Evolutionary conservation across 2,797 vertebrate genomes (phyloP), one percentile per base, ranked within the genome.

Genomic region (Brachyalestes nurse): DNA sequence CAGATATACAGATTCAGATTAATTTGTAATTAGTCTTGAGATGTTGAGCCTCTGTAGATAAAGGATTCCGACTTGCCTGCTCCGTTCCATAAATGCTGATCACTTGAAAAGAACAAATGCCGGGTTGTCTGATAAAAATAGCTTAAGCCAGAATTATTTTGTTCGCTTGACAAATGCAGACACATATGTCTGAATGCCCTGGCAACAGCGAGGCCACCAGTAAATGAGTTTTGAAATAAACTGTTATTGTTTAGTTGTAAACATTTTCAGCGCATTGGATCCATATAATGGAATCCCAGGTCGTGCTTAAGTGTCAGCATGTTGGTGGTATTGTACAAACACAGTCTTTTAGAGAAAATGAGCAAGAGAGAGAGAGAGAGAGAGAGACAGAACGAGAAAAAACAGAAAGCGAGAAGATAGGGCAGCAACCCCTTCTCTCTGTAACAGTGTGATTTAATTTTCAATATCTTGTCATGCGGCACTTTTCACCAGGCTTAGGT

Each of bases 21-120:
- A 95, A 95, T 95, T 94, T 94, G 94, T 93, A 95, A 95, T 95
- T 95, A 95, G 94, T 93, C 92, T 93, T 94, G 93, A 95, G 93
- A 94, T 94, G 93, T 94, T 93, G 93, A 95, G 94, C 93, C 93
- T 94, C 91, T 88, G 86, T 91, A 93, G 94, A 95, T 95, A 95
- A 95, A 93, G 93, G 92, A 93, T 94, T 93, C 90, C 86, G 91
- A 88, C 91, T 92, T 91, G 90, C 90, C 90, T 91, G 93, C 90
- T 90, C 84, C 89, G 90, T 88, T 89, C 91, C 92, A 90, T 91
- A 93, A 94, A 94, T 91, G 92, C 92, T 88, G 92, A 95, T 94
- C 92, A 92, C 93, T 92, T 93, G 92, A 92, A 92, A 93, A 93
- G 90, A 93, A 92, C 89, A 93, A 93, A 70, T 80, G 45, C 53